A percentile compares a stretch with the other conserved stretches of the same genome.
These are phyloP conservation scores for Nemapogon koenigi DNA, from an alignment of 2,888 invertebrate species.

Conservation along the genomic window DNA sequence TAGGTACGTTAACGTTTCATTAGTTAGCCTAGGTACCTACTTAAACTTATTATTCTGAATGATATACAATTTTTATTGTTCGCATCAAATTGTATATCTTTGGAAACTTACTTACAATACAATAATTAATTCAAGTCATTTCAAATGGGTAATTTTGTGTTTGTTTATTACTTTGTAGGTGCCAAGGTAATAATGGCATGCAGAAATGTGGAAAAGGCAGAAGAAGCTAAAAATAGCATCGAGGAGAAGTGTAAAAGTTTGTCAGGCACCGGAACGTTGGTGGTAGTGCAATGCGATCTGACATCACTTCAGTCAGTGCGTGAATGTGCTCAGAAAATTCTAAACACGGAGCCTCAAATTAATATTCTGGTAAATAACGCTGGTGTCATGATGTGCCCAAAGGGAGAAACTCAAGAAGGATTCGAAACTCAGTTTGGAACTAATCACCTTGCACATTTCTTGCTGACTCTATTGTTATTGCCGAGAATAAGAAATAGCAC, in stretches of 20 bases:
- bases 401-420: constrained; percentile 58
- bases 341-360: constrained; percentile 32
- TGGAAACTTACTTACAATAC: no score
- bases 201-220: constrained; percentile 48
- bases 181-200: constrained; percentile 67
- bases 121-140: no score
- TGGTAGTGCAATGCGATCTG: constrained; percentile 34
- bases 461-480: constrained; percentile 56
- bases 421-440: constrained; percentile 65
- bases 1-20: no score
- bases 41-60: no score
- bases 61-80: no score
- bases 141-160: neutral
- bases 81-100: no score
- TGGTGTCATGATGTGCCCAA: constrained; percentile 64
- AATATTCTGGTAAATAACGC: constrained; percentile 52
- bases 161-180: constrained; percentile 26
- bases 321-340: constrained; percentile 34
- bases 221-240: constrained; percentile 25
- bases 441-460: constrained; percentile 65
- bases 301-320: constrained; percentile 37
- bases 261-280: constrained; percentile 29
- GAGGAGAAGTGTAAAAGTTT: constrained; percentile 22
- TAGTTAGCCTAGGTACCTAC: no score
- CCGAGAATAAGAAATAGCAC: constrained; percentile 52